Evolutionary conservation across 2,113 vertebrate genomes (phyloP).

Genomic region (Sylvia atricapilla): DNA sequence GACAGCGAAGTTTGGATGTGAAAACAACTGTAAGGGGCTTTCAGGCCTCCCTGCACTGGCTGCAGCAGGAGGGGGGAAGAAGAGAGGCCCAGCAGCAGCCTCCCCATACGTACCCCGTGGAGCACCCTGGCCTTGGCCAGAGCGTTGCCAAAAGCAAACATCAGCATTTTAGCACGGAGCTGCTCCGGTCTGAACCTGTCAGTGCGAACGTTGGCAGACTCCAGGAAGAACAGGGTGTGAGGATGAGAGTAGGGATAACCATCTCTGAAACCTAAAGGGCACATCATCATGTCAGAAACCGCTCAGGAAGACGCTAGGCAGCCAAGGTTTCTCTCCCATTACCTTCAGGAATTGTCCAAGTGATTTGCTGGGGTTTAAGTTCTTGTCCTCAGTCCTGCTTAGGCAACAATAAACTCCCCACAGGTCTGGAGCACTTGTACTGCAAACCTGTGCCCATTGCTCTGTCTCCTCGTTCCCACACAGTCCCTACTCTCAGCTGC

Average conservation of each 20-base stretch:
- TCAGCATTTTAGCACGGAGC: conserved; percentile 85
- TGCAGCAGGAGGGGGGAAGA: background rate
- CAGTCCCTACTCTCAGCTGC: background rate
- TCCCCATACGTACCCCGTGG: conserved; percentile 76
- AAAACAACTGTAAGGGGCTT: background rate
- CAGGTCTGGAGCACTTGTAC: background rate
- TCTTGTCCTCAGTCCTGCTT: background rate
- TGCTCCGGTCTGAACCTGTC: conserved; percentile 75
- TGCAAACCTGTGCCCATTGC: background rate
- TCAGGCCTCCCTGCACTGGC: background rate
- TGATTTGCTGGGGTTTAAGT: background rate
- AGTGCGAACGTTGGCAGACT: conserved; percentile 26
- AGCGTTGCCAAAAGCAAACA: conserved; percentile 86
- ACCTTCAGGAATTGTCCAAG: background rate
- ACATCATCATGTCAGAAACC: background rate
- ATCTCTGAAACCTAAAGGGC: conserved; percentile 76
- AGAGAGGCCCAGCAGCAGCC: background rate
- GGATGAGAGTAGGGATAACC: conserved; percentile 81
- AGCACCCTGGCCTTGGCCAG: conserved; percentile 78
- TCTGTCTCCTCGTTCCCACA: background rate
- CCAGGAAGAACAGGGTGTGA: conserved; percentile 84
- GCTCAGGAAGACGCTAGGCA: background rate
- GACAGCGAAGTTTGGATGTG: background rate
- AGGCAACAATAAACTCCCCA: background rate
- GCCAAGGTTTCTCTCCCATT: background rate